phyloP scores from a whole-genome alignment of 2,113 vertebrate species.

The Cyphomyrus discorhynchus region DNA sequence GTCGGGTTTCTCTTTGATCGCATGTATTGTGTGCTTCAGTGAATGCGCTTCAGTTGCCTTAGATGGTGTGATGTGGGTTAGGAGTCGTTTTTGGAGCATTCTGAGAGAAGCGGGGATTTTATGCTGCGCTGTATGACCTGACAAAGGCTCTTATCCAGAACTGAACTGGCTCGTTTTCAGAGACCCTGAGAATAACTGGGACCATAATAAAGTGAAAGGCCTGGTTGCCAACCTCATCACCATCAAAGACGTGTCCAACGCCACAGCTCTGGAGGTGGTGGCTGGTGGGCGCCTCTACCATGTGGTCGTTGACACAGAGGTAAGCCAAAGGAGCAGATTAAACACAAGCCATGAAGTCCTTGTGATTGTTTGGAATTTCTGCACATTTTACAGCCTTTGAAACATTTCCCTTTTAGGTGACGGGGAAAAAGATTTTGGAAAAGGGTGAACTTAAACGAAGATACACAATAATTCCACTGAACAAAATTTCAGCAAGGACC shows the following conservation, averaged over 20 bases:
- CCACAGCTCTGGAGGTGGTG: slow-evolving; percentile 79
- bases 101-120: not conserved
- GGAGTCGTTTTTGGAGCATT: not conserved
- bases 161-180: slow-evolving; percentile 47
- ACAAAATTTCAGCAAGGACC: slow-evolving; percentile 81
- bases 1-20: not conserved
- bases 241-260: slow-evolving; percentile 70
- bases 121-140: not conserved
- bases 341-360: not conserved
- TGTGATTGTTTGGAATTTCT: not conserved
- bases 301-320: slow-evolving; percentile 90
- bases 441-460: slow-evolving; percentile 78
- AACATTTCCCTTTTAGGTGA: slow-evolving; percentile 61
- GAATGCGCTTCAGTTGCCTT: not conserved
- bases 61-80: not conserved
- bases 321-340: slow-evolving; percentile 37
- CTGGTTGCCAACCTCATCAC: slow-evolving; percentile 74
- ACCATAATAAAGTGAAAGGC: slow-evolving; percentile 74
- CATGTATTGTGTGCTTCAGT: not conserved
- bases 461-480: slow-evolving; percentile 90
- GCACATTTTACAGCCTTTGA: not conserved
- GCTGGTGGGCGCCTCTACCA: slow-evolving; percentile 88
- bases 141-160: not conserved
- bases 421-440: slow-evolving; percentile 84
- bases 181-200: slow-evolving; percentile 80